A percentile compares a stretch with the other conserved stretches of the same genome.
Evolutionary conservation across 2,113 vertebrate species (phyloP).

Genomic region (Tachuris rubrigastra): DNA sequence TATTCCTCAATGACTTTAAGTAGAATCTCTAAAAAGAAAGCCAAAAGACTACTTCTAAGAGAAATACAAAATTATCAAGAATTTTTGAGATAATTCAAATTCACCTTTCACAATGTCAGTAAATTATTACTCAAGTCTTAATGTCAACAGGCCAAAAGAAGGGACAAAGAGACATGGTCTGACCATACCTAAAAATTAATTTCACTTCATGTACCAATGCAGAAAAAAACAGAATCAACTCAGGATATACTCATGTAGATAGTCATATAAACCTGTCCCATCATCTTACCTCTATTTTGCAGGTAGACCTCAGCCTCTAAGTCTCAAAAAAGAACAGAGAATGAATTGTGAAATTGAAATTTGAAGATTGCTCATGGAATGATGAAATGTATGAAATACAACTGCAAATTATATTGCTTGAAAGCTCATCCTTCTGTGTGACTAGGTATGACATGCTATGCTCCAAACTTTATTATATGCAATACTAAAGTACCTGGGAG

Average conservation of each 20-base stretch:
- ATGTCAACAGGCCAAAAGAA: neutral
- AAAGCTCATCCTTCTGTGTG: neutral
- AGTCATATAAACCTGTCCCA: neutral
- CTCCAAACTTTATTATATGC: neutral
- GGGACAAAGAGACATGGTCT: neutral
- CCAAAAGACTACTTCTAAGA: neutral
- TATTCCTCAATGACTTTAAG: neutral
- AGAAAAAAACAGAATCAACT: fast-evolving
- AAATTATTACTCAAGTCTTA: neutral
- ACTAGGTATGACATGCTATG: neutral
- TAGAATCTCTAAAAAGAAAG: neutral
- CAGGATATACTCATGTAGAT: neutral
- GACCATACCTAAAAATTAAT: neutral
- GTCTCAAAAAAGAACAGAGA: neutral
- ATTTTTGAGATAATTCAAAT: neutral
- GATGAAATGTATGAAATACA: neutral
- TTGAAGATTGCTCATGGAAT: neutral
- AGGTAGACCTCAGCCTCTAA: neutral
- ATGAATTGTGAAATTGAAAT: neutral
- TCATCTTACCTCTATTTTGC: neutral
- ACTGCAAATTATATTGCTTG: neutral
- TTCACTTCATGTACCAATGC: neutral
- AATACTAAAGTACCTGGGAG: neutral
- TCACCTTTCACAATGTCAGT: neutral
- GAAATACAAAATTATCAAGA: neutral